These are phyloP conservation scores for Leptinotarsa haldemani DNA, from an alignment of 2,888 invertebrate genomes.

Conservation along the genomic window DNA sequence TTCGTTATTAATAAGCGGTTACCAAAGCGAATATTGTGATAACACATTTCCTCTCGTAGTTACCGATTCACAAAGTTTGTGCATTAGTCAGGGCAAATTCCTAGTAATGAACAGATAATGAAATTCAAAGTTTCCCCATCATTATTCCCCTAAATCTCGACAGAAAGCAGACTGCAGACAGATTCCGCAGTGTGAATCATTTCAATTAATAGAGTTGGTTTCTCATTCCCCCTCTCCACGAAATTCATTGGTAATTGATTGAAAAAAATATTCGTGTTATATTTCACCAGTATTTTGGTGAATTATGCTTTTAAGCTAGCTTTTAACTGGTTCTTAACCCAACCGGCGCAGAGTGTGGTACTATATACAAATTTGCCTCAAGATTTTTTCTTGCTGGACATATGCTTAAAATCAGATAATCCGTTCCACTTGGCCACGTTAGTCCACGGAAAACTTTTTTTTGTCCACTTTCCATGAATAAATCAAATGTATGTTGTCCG, in stretches of 20 bases:
- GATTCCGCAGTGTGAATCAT: not conserved
- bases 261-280: too few relatives aligned
- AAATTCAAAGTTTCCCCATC: slow-evolving; percentile 11
- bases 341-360: too few relatives aligned
- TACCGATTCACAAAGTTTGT: slow-evolving; percentile 1
- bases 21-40: not conserved
- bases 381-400: too few relatives aligned
- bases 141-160: not conserved
- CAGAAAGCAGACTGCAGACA: not conserved
- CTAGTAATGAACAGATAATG: slow-evolving; percentile 12
- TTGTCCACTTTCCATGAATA: too few relatives aligned
- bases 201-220: not conserved
- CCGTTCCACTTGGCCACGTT: too few relatives aligned
- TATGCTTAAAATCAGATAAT: too few relatives aligned
- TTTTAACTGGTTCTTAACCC: too few relatives aligned
- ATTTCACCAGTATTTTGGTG: too few relatives aligned
- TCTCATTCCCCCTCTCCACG: not conserved
- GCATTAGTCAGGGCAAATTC: slow-evolving; percentile 10
- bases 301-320: too few relatives aligned
- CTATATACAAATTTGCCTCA: too few relatives aligned
- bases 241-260: not conserved
- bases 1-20: not conserved
- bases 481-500: too few relatives aligned
- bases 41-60: slow-evolving; percentile 1
- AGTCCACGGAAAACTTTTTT: too few relatives aligned